Conservation (phyloP, 2,888 invertebrate species). For the Chrysolina oricalcia region DNA sequence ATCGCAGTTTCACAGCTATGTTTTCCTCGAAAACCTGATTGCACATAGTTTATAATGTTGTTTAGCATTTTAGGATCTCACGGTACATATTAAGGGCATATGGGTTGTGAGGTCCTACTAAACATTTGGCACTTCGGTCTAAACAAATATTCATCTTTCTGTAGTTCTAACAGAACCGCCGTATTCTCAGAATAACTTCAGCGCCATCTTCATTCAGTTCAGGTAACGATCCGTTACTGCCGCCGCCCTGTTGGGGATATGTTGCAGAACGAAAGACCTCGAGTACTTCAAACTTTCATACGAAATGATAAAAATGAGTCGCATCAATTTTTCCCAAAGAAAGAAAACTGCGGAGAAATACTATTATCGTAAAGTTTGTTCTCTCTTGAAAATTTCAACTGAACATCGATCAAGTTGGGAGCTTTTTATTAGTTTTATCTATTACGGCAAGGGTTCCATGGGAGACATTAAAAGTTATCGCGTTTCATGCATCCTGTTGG, state of each 20-base stretch:
- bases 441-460: constrained; percentile 45
- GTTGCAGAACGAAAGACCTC: not conserved
- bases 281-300: constrained; percentile 5
- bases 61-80: too few relatives aligned
- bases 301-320: constrained; percentile 1
- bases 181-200: not conserved
- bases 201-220: not conserved
- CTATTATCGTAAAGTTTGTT: constrained; percentile 42
- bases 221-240: not conserved
- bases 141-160: too few relatives aligned
- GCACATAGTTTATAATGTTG: too few relatives aligned
- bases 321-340: not conserved
- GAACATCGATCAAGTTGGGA: constrained; percentile 34
- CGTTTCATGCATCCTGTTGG: constrained; percentile 47
- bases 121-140: too few relatives aligned
- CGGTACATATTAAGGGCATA: too few relatives aligned
- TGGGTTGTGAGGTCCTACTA: too few relatives aligned
- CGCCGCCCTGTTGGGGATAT: not conserved
- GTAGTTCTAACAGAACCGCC: too few relatives aligned
- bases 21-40: too few relatives aligned
- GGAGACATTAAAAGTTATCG: constrained; percentile 46
- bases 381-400: constrained; percentile 32
- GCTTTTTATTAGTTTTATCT: constrained; percentile 44
- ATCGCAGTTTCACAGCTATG: too few relatives aligned
- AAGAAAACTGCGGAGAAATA: constrained; percentile 14